A percentile compares a stretch with the other conserved stretches of the same genome.
phyloP scores from a whole-genome alignment of 2,888 invertebrate species.

The Thyatira batis region DNA sequence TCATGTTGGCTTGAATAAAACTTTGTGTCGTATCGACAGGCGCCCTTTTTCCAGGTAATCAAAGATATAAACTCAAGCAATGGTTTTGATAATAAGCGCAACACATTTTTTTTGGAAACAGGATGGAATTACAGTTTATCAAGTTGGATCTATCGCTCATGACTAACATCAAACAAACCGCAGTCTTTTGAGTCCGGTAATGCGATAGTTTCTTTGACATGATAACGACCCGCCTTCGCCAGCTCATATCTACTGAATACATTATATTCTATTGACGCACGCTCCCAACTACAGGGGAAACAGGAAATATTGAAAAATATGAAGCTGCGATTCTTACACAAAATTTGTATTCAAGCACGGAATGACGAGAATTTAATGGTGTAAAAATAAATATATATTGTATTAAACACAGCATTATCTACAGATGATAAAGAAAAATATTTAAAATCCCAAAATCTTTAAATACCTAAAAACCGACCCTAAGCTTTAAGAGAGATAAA shows the following conservation, averaged over 20 bases:
- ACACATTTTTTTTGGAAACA: constrained; percentile 20
- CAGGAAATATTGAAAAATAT: constrained; percentile 59
- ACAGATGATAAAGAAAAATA: constrained; percentile 27
- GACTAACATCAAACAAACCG: constrained; percentile 71
- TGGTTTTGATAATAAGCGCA: not conserved
- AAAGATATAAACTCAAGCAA: too few species aligned
- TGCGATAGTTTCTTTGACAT: constrained; percentile 80
- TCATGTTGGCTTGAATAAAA: too few species aligned
- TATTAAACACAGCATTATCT: constrained; percentile 19
- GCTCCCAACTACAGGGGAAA: constrained; percentile 33
- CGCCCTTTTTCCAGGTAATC: too few species aligned
- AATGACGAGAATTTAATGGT: not conserved
- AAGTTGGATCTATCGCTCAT: constrained; percentile 47
- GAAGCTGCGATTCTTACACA: constrained; percentile 20
- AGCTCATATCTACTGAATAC: constrained; percentile 68
- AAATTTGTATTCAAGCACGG: constrained; percentile 1
- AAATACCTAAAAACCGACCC: constrained; percentile 48
- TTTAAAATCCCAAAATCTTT: constrained; percentile 37
- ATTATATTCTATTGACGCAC: constrained; percentile 64
- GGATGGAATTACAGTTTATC: constrained; percentile 44
- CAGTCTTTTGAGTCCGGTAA: constrained; percentile 74
- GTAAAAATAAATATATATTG: constrained; percentile 12
- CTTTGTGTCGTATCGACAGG: too few species aligned
- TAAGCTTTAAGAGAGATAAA: constrained; percentile 65
- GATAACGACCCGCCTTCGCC: constrained; percentile 69